Evolutionary conservation across 1,140 invertebrate species (phyloP), one percentile per base, ranked within the genome.

Genomic region (Bombus picipes): DNA sequence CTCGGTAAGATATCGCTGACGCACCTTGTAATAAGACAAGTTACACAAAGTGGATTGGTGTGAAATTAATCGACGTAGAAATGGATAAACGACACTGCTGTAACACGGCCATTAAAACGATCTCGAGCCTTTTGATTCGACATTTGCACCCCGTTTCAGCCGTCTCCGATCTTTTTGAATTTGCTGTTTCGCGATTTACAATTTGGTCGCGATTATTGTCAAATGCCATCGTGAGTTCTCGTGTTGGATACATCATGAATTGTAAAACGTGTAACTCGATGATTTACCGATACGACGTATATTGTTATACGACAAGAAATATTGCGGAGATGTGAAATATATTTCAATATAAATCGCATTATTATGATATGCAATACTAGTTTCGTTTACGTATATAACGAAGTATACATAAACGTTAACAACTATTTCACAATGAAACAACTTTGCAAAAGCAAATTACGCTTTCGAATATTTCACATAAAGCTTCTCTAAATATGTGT

Each of bases 101-200:
- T 78, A 83, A 87, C 72, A n/a, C 18, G 18, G 65, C 13, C 62
- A 47, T 78, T 90, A 81, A 81, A 47, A 82, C 59, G 47, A 76
- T 77, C 72, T 68, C 84, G 57, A 87, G 18, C 18, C 37, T 25
- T 12, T 15, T 8, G 37, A 34, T 37, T 9, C 57, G 34, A 34
- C 62, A n/a, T 66, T 86, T n/a, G 47, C 62, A 65, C 39, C 47
- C 18, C 37, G 10, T 68, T 25, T 37, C 18, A 13, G n/a, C 15
- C 25, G 78, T n/a, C 70, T 59, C 32, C 39, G 0, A 39, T 12
- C 15, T 37, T 13, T 18, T 62, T 68, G 22, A 32, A 28, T 12
- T 43, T 22, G 59, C 39, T 59, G 47, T 76, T 86, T 57, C 13
- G 3, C 2, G 3, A 15, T 37, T 8, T 53, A 22, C 47, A 53